Conservation (phyloP, 2,797 vertebrate species). For the Myotis vivesi region DNA sequence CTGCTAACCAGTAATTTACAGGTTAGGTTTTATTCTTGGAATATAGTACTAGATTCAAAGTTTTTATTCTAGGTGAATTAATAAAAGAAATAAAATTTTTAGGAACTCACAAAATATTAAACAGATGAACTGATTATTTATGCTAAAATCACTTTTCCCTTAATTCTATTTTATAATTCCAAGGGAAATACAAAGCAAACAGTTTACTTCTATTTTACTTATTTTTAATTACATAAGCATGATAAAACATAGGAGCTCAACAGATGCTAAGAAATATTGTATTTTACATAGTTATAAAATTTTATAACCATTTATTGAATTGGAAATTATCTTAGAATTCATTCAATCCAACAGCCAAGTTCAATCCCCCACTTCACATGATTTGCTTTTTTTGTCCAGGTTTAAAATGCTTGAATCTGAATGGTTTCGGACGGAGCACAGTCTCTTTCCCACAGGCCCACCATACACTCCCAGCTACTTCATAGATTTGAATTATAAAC, state of each 20-base stretch:
- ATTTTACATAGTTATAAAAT: background rate
- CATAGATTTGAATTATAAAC: background rate
- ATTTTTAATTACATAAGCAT: background rate
- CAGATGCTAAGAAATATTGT: background rate
- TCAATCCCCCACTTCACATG: background rate
- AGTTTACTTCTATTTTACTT: background rate
- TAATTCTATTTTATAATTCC: background rate
- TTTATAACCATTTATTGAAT: background rate
- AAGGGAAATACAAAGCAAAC: background rate
- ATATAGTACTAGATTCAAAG: background rate
- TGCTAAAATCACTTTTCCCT: background rate
- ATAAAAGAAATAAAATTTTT: background rate
- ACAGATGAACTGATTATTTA: background rate
- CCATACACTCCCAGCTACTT: background rate
- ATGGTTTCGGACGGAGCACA: background rate
- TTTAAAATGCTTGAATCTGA: background rate
- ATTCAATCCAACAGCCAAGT: background rate
- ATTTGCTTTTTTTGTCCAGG: background rate
- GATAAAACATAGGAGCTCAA: background rate
- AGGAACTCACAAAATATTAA: background rate
- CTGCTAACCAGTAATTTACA: background rate
- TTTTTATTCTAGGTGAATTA: background rate
- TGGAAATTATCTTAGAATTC: background rate
- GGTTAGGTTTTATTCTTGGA: background rate
- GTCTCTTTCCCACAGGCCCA: background rate